Conservation (phyloP, 2,797 vertebrate species). For the Agapornis canus region DNA sequence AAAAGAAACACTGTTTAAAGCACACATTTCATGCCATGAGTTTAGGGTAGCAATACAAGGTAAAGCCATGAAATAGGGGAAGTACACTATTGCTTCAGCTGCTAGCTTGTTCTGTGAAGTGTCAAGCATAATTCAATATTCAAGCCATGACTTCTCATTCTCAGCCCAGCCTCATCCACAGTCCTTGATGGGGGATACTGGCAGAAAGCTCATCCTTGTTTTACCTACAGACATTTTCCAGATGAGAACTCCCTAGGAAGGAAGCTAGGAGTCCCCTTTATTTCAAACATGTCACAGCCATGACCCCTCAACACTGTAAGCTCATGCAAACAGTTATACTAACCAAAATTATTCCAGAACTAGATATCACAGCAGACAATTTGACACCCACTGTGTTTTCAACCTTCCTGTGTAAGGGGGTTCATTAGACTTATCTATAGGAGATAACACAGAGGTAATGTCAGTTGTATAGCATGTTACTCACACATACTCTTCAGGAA, state of each 20-base stretch:
- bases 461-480: conserved; percentile 1
- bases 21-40: not conserved
- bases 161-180: not conserved
- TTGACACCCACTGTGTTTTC: conserved; percentile 7
- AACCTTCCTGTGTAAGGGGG: not conserved
- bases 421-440: conserved; percentile 51
- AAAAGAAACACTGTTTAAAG: conserved; percentile 33
- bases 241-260: conserved; percentile 8
- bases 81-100: not conserved
- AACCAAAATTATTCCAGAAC: not conserved
- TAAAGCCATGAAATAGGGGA: not conserved
- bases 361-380: not conserved
- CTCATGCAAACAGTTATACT: not conserved
- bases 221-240: not conserved
- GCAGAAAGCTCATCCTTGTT: not conserved
- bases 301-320: not conserved
- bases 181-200: not conserved
- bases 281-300: not conserved
- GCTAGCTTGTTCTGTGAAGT: not conserved
- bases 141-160: not conserved
- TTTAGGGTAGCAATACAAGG: not conserved
- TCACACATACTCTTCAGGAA: conserved; percentile 26
- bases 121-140: not conserved
- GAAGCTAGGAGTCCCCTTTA: not conserved
- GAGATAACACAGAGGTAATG: not conserved